Conservation (phyloP, 2,797 vertebrate genomes). For the Platalea minor region DNA sequence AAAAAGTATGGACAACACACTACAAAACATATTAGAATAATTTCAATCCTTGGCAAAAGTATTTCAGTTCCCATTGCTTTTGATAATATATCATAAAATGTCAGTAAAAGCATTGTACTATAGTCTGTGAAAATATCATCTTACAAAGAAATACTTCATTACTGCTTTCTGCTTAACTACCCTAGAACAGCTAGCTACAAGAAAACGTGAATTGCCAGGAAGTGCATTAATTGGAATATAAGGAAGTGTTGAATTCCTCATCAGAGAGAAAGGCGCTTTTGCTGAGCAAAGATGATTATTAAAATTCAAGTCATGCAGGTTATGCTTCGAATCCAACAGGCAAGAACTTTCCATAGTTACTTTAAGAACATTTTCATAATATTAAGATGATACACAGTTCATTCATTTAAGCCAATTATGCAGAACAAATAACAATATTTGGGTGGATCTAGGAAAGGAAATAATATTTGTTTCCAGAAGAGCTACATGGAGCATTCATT, state of each 20-base stretch:
- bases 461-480: background rate
- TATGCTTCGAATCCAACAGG: background rate
- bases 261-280: background rate
- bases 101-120: background rate
- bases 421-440: conserved; percentile 31
- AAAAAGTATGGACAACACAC: background rate
- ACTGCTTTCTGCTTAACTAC: background rate
- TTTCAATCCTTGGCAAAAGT: background rate
- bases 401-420: conserved; percentile 1
- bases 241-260: background rate
- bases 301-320: conserved; percentile 24
- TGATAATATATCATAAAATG: conserved; percentile 1
- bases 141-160: background rate
- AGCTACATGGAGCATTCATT: background rate
- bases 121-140: background rate
- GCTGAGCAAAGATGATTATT: background rate
- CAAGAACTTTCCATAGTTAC: background rate
- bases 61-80: background rate
- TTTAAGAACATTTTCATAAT: background rate
- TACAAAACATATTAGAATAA: background rate
- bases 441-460: conserved; percentile 6
- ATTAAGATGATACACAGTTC: background rate
- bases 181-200: background rate
- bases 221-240: background rate
- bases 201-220: background rate